Conservation (phyloP, 2,113 vertebrate species). For the Sminthopsis crassicaudata region DNA sequence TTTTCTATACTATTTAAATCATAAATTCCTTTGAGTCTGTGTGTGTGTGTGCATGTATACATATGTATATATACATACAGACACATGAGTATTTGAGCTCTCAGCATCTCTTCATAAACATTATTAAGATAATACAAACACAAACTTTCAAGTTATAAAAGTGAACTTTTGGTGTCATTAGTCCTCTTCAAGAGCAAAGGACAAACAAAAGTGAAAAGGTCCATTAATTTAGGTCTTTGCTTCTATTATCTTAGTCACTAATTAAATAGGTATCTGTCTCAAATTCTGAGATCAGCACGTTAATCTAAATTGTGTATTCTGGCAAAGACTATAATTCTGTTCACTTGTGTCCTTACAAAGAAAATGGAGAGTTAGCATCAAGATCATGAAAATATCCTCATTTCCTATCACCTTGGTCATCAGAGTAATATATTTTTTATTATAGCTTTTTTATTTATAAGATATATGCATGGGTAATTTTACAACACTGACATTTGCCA, state of each 20-base stretch:
- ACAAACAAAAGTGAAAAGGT: not conserved
- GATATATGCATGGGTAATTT: too few relatives aligned
- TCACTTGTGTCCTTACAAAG: not conserved
- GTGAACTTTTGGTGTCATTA: too few relatives aligned
- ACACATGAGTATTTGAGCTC: not conserved
- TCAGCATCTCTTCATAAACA: not conserved
- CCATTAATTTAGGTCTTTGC: not conserved
- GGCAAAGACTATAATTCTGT: not conserved
- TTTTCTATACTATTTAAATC: not conserved
- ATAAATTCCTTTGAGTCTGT: not conserved
- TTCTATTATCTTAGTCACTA: not conserved
- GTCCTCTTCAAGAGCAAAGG: too few relatives aligned
- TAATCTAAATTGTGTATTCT: not conserved
- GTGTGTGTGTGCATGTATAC: too few relatives aligned
- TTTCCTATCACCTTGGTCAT: not conserved
- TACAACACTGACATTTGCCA: too few relatives aligned
- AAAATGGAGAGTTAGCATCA: not conserved
- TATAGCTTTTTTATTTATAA: too few relatives aligned
- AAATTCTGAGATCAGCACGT: not conserved
- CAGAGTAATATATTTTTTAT: not conserved
- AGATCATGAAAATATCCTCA: not conserved
- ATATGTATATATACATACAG: too few relatives aligned
- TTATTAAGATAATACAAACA: not conserved
- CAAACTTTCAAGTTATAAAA: not conserved
- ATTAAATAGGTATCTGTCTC: not conserved